A percentile compares a stretch with the other conserved stretches of the same genome.
Evolutionary conservation across 2,113 vertebrate genomes (phyloP).

Genomic region (Tauraco erythrolophus): DNA sequence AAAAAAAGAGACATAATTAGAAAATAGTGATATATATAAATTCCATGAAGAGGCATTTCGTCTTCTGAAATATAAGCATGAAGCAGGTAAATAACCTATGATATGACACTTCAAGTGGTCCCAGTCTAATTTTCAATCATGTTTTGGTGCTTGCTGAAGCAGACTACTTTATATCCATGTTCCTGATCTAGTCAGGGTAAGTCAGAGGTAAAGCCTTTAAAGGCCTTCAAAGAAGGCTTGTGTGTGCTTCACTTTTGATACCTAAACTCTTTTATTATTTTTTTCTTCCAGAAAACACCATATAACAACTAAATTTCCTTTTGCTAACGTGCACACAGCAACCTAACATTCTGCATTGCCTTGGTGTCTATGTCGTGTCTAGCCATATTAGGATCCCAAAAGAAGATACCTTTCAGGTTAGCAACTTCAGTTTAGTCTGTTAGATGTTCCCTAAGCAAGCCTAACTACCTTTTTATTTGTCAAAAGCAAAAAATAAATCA

Average conservation of each 20-base stretch:
- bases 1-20: background rate
- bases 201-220: background rate
- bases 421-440: background rate
- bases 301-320: background rate
- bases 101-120: background rate
- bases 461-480: background rate
- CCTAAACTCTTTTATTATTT: background rate
- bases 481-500: background rate
- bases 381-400: rapidly evolving
- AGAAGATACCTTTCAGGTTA: background rate
- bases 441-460: background rate
- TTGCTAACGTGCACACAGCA: background rate
- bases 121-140: background rate
- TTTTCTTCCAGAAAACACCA: background rate
- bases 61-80: background rate
- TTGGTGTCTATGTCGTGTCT: background rate
- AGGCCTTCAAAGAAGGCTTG: background rate
- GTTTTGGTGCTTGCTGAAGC: background rate
- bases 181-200: background rate
- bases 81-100: background rate
- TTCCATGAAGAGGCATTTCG: background rate
- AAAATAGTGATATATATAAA: background rate
- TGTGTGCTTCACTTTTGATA: background rate
- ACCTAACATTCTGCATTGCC: background rate
- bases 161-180: background rate